Evolutionary conservation across 2,113 vertebrate genomes (phyloP).

Genomic region (Malurus melanocephalus): DNA sequence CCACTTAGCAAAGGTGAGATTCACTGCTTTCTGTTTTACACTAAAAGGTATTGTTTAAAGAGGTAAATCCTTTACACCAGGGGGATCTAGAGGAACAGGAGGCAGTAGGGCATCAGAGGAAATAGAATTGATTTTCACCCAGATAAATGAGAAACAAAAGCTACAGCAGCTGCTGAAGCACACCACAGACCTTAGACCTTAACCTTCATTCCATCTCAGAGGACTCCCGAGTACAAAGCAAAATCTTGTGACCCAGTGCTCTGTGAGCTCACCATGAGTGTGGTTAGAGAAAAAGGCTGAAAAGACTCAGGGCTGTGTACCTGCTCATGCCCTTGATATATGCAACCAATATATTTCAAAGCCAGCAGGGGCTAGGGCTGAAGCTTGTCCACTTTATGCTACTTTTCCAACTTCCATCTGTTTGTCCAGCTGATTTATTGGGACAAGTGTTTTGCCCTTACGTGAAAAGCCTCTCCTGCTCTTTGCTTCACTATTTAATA

Average conservation of each 20-base stretch:
- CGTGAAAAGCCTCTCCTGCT: not conserved
- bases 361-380: not conserved
- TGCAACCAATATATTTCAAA: not conserved
- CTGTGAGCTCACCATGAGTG: rapidly evolving
- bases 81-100: not conserved
- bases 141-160: not conserved
- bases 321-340: rapidly evolving
- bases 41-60: not conserved
- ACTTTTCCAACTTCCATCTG: not conserved
- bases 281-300: not conserved
- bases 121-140: not conserved
- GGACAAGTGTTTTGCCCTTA: not conserved
- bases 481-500: not conserved
- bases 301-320: not conserved
- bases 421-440: not conserved
- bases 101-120: not conserved
- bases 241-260: not conserved
- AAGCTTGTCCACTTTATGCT: not conserved
- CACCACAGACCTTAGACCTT: not conserved
- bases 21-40: not conserved
- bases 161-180: not conserved
- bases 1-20: not conserved
- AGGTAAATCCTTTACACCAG: not conserved
- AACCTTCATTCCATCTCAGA: not conserved
- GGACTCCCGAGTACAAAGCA: not conserved